Base-by-base conservation (phyloP, 2,113 vertebrate species). In the Anser cygnoides region DNA sequence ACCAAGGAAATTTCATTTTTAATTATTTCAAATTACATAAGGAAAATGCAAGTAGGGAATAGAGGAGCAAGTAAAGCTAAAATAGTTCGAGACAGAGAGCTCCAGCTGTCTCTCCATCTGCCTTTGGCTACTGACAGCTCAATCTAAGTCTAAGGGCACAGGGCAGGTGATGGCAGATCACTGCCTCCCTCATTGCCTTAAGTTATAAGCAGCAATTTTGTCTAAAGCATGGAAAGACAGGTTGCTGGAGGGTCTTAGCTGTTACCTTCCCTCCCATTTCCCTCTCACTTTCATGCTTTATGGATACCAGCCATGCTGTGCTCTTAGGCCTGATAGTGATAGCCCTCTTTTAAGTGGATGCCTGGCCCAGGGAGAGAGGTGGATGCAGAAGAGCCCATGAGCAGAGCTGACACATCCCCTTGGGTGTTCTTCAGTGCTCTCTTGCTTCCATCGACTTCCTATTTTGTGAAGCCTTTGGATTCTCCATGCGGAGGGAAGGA, bases 1-100 rank as follows among this genome's bases (percentile, higher is more conserved):
- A 74, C 59, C 31, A 62, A 87, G 67, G 83, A 93, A 92, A 92
- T 92, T 61, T 89, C 6, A 55, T 84, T 81, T 89, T 92, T 91
- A 90, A 66, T 91, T 89, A 66, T 86, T 92, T 54, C 92, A 85
- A 94, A 89, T 92, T 80, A 77, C 52, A 41, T 70, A 85, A 78
- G 44, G 18, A 84, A 79, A 92, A 82, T 75, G 18, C n/a, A 75
- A 92, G 20, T 37, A 66, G 49, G 39, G 52, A 89, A 85, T 61
- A 91, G 49, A 77, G 41, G 57, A 89, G 26, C 75, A 94, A 87
- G 20, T 52, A 73, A 88, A 93, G 41, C 35, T 41, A 87, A 89
- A 95, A 92, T 29, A 92, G 58, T 78, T 87, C 21, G 26, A 87
- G 39, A 10, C 66, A 78, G 61, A 89, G 50, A 81, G 46, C 50